Conservation (phyloP, 2,113 vertebrate species). For the Podilymbus podiceps region DNA sequence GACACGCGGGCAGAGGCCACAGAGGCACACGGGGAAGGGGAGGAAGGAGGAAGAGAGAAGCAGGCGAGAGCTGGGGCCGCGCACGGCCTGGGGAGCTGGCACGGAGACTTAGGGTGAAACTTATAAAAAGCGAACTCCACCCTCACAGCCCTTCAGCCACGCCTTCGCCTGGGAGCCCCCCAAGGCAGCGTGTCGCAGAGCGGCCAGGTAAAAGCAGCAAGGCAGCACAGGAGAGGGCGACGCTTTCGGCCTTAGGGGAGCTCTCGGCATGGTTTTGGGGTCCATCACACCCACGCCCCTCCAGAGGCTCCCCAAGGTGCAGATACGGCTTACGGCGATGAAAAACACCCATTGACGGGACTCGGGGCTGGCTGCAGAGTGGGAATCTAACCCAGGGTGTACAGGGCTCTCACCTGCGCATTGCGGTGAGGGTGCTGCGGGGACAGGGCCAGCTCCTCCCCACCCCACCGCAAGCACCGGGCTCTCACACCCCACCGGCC, state of each 20-base stretch:
- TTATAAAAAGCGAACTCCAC: not conserved
- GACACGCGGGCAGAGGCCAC: not conserved
- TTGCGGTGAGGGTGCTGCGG: fast-evolving
- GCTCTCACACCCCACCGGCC: not conserved
- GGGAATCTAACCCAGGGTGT: fast-evolving
- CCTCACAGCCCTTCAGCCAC: not conserved
- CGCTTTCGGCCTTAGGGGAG: not conserved
- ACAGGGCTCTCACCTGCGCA: fast-evolving
- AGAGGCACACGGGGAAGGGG: fast-evolving
- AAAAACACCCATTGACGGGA: not conserved
- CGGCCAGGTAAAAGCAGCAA: fast-evolving
- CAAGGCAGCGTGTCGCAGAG: not conserved
- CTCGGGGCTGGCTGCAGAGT: not conserved
- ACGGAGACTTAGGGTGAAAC: not conserved
- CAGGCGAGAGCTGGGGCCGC: not conserved
- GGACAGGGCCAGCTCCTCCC: not conserved
- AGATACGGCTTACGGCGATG: not conserved
- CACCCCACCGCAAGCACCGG: not conserved
- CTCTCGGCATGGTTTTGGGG: not conserved
- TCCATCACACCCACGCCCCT: too few species aligned
- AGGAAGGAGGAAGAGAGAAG: not conserved
- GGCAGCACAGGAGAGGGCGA: not conserved
- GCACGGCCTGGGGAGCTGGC: not conserved
- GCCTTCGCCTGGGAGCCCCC: not conserved
- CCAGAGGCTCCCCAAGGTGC: not conserved